phyloP scores from a whole-genome alignment of 2,888 invertebrate species.

The Tachystola acroxantha region DNA sequence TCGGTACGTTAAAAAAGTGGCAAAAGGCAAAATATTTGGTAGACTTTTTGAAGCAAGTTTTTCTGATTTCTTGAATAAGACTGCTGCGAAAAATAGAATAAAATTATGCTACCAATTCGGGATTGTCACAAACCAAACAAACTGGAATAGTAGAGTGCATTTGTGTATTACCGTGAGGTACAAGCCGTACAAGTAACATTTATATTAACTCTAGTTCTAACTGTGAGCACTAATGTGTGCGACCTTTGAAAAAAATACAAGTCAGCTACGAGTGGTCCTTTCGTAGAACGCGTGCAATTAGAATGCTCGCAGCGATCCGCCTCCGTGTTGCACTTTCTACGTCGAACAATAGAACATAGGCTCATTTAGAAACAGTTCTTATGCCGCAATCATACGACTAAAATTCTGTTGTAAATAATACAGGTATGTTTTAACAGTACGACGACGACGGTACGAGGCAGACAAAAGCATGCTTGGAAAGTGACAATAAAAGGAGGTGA shows the following conservation, averaged over 20 bases:
- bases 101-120: too few relatives aligned
- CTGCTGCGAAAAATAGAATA: too few relatives aligned
- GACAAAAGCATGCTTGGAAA: constrained; percentile 15
- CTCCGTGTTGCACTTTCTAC: constrained; percentile 54
- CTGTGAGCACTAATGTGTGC: constrained; percentile 9
- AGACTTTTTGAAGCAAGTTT: too few relatives aligned
- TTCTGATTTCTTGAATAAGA: too few relatives aligned
- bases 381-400: constrained; percentile 17
- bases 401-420: background rate
- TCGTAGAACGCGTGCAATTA: constrained; percentile 40
- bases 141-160: too few relatives aligned
- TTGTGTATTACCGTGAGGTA: too few relatives aligned
- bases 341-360: constrained; percentile 35
- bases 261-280: constrained; percentile 22
- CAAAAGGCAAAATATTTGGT: too few relatives aligned
- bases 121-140: too few relatives aligned
- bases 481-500: constrained; percentile 5
- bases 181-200: too few relatives aligned
- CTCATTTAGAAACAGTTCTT: constrained; percentile 26
- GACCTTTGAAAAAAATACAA: constrained; percentile 7
- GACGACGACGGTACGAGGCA: constrained; percentile 8
- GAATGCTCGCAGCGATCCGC: constrained; percentile 47
- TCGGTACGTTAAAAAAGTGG: too few relatives aligned
- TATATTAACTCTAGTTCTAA: too few relatives aligned
- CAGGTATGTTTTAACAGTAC: background rate